phyloP scores from a whole-genome alignment of 2,888 invertebrate species.

The Epirrita christyi region DNA sequence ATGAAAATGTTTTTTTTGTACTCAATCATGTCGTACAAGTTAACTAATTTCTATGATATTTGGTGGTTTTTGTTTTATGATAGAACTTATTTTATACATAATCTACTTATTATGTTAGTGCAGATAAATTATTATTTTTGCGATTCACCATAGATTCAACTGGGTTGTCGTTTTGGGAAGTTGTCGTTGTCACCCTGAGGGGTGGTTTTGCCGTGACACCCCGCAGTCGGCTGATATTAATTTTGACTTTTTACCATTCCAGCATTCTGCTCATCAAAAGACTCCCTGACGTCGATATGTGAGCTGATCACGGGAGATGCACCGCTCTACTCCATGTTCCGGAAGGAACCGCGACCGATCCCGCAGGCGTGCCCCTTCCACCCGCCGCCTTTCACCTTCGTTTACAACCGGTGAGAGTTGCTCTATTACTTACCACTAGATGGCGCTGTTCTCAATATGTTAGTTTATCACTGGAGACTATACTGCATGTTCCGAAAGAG shows the following conservation, averaged over 20 bases:
- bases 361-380: constrained; percentile 92
- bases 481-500: constrained; percentile 91
- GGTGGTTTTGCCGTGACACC: no score
- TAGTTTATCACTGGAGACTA: constrained; percentile 79
- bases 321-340: constrained; percentile 89
- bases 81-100: no score
- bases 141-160: no score
- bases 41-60: no score
- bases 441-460: constrained; percentile 3
- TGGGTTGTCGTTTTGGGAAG: no score
- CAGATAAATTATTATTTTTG: no score
- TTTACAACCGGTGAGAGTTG: constrained; percentile 85
- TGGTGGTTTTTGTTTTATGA: no score
- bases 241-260: constrained; percentile 39
- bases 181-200: no score
- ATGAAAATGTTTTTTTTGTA: no score
- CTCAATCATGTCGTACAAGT: no score
- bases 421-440: not conserved
- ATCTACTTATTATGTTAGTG: no score
- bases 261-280: constrained; percentile 86
- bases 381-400: constrained; percentile 92
- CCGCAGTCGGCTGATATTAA: not conserved
- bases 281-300: constrained; percentile 86
- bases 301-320: constrained; percentile 90
- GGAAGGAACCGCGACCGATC: constrained; percentile 87